These are phyloP conservation scores for Balaenoptera acutorostrata DNA, from an alignment of 2,113 vertebrate genomes.

Conservation along the genomic window DNA sequence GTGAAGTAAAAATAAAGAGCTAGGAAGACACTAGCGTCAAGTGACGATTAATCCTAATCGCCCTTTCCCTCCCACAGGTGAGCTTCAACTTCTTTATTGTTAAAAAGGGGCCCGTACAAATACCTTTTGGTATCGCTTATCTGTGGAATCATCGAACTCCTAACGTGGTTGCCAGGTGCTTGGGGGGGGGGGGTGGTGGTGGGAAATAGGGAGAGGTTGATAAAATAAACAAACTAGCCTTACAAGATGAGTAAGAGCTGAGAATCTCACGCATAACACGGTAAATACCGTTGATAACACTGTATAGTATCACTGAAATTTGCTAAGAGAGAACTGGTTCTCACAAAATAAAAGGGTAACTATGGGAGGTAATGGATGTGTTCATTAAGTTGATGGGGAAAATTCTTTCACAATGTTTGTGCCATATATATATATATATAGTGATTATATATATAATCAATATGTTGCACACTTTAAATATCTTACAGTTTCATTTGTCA, in stretches of 20 bases:
- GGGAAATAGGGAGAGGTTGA: neutral
- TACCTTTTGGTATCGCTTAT: neutral
- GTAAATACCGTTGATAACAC: neutral
- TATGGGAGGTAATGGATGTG: neutral
- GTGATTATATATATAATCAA: neutral
- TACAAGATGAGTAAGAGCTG: neutral
- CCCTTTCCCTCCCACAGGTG: neutral
- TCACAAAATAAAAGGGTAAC: neutral
- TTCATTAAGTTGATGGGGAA: neutral
- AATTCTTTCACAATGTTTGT: neutral
- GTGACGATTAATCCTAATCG: neutral
- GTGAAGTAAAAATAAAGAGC: neutral
- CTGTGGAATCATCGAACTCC: neutral
- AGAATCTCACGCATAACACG: neutral
- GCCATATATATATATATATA: too few species aligned
- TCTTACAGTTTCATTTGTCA: neutral
- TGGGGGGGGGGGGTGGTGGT: fast-evolving
- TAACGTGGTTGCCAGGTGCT: neutral
- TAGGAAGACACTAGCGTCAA: neutral
- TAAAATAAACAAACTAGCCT: too few species aligned
- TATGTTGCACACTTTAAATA: neutral
- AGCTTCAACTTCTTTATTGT: neutral
- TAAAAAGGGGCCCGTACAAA: neutral
- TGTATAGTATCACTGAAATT: neutral
- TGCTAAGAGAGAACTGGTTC: neutral